Evolutionary conservation across 2,113 vertebrate genomes (phyloP).

Genomic region (Trogon melanurus): DNA sequence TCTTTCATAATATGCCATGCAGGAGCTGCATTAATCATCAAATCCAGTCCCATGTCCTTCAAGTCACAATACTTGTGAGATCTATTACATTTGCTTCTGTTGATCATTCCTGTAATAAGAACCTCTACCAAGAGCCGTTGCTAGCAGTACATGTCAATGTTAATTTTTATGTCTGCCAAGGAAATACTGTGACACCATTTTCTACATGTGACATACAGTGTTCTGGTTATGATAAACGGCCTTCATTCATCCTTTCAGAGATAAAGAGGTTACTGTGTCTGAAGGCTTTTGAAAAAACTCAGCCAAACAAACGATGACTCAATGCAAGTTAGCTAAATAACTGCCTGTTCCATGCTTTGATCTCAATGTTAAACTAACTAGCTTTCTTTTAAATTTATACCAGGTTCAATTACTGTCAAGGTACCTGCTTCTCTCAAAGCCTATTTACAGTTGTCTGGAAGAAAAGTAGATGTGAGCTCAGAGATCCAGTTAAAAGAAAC

Average conservation of each 20-base stretch:
- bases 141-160: neutral
- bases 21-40: neutral
- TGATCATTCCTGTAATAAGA: neutral
- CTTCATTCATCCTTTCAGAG: neutral
- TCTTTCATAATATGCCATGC: neutral
- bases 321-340: neutral
- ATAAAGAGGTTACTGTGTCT: neutral
- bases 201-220: neutral
- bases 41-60: neutral
- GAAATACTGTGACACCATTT: neutral
- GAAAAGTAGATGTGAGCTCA: slow-evolving; percentile 82
- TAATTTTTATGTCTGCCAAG: neutral
- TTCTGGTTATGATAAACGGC: neutral
- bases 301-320: neutral
- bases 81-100: neutral
- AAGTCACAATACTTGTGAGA: neutral
- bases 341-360: neutral
- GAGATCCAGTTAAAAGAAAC: slow-evolving; percentile 81
- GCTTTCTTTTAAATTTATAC: slow-evolving; percentile 20
- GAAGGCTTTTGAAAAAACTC: neutral
- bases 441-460: slow-evolving; percentile 81
- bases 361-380: neutral
- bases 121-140: neutral
- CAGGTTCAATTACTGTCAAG: slow-evolving; percentile 88
- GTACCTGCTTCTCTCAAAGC: slow-evolving; percentile 84